Base-by-base conservation (phyloP, 2,888 invertebrate genomes). In the Drosophila niveifrons region DNA sequence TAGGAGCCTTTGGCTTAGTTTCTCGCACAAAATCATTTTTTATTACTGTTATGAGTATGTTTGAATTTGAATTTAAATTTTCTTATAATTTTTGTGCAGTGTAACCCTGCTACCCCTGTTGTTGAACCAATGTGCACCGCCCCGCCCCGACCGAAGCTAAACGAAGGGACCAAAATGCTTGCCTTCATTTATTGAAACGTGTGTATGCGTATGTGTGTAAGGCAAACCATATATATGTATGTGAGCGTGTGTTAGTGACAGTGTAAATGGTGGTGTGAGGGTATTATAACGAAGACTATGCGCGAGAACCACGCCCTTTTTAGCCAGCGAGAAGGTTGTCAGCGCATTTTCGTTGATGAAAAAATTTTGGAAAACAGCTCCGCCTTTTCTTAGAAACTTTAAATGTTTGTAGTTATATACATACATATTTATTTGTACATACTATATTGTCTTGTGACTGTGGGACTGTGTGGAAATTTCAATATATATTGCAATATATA, bases 231-330 rank as follows among this genome's bases (percentile, higher is more conserved):
- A n/a, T 34, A 23, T 28, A 28, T 29, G 15, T 15, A 29, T 34
- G 43, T 58, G 46, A 43, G 31, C 58, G 13, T 43, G 11, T 55
- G n/a, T 52, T 18, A 63, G 43, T 55, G 44, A 55, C 29, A 43
- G 44, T 52, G 7, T 62, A 57, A 39, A 50, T 34, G 57, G 17
- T 34, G 58, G 50, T 50, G 66, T 67, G 44, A 62, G 58, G 68
- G 74, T 85, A 85, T 83, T 81, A 68, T 69, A 72, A 18, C 44
- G 34, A 47, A 18, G 72, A 55, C 61, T 63, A 56, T 58, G 66
- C 88, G 88, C 87, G 80, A 63, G 72, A 70, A 65, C 89, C 90
- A 88, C 84, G 90, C 90, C 89, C 79, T 64, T 15, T 48, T 36
- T 51, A 63, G 55, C 55, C 56, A 73, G 63, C 51, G 65, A 80